These are phyloP conservation scores for Achlya flavicornis DNA, from an alignment of 2,888 invertebrate species.

Conservation along the genomic window DNA sequence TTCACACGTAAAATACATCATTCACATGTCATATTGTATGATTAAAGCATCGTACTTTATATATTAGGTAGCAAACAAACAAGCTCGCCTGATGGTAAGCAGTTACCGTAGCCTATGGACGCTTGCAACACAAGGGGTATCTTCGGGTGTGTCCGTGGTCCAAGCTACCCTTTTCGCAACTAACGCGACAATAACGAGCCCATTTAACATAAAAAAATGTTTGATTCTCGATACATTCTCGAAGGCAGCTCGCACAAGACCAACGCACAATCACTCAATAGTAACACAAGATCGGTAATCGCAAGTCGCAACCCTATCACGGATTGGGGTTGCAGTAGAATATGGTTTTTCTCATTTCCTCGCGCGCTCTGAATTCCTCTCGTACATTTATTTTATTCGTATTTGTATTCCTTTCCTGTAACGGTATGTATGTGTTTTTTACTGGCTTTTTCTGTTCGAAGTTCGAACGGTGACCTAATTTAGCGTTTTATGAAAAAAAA, in stretches of 20 bases:
- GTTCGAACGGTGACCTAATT: constrained; percentile 17
- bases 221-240: neutral
- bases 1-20: too few species aligned
- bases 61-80: too few species aligned
- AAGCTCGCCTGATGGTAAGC: too few species aligned
- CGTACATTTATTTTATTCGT: constrained; percentile 77
- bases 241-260: neutral
- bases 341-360: constrained; percentile 78
- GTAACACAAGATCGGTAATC: constrained; percentile 15
- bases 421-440: constrained; percentile 62
- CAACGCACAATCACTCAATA: constrained; percentile 9
- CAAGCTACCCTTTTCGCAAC: too few species aligned
- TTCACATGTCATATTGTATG: too few species aligned
- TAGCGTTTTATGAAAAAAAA: neutral
- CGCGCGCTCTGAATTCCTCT: constrained; percentile 61
- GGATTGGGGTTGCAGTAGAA: constrained; percentile 59
- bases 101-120: too few species aligned
- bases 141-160: too few species aligned
- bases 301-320: constrained; percentile 42
- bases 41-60: too few species aligned
- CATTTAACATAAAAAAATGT: too few species aligned
- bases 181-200: too few species aligned
- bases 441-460: constrained; percentile 65
- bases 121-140: too few species aligned
- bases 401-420: constrained; percentile 81